Percentiles rank a stretch among this genome's conserved stretches.
phyloP scores from a whole-genome alignment of 2,888 invertebrate species.

The Drosophila lacicola region DNA sequence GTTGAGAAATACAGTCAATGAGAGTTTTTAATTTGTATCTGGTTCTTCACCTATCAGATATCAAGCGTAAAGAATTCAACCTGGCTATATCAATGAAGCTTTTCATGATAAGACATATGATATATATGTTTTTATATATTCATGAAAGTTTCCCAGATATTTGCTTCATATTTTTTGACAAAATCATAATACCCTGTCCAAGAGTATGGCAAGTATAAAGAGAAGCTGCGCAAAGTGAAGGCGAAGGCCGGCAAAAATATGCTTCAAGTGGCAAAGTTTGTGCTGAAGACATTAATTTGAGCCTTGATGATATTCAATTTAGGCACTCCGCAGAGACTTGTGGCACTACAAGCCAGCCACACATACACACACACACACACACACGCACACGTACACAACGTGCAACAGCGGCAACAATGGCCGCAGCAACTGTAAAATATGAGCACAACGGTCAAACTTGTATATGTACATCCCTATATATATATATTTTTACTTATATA shows the following conservation, averaged over 20 bases:
- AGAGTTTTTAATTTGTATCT: no score
- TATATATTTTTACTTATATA: neutral
- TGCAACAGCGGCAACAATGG: slow-evolving; percentile 57
- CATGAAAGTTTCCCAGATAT: neutral
- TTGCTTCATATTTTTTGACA: neutral
- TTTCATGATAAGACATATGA: no score
- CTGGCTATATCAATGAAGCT: no score
- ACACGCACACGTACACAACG: slow-evolving; percentile 25
- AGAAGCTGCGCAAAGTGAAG: slow-evolving; percentile 34
- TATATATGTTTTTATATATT: neutral
- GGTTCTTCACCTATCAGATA: no score
- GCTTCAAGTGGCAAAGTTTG: slow-evolving; percentile 78
- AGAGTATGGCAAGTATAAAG: slow-evolving; percentile 27
- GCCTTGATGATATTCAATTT: slow-evolving; percentile 83
- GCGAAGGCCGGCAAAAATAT: slow-evolving; percentile 52
- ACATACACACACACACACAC: slow-evolving; percentile 23
- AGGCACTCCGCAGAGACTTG: slow-evolving; percentile 75
- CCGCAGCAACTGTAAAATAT: slow-evolving; percentile 78
- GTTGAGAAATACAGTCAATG: no score
- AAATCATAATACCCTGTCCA: neutral
- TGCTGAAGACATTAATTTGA: slow-evolving; percentile 82
- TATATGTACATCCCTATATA: slow-evolving; percentile 10
- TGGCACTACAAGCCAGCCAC: slow-evolving; percentile 53
- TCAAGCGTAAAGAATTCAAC: no score
- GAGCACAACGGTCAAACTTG: slow-evolving; percentile 61